A percentile compares a stretch with the other conserved stretches of the same genome.
These are phyloP conservation scores for Drosophila infuscata DNA, from an alignment of 2,888 invertebrate species.

Conservation along the genomic window DNA sequence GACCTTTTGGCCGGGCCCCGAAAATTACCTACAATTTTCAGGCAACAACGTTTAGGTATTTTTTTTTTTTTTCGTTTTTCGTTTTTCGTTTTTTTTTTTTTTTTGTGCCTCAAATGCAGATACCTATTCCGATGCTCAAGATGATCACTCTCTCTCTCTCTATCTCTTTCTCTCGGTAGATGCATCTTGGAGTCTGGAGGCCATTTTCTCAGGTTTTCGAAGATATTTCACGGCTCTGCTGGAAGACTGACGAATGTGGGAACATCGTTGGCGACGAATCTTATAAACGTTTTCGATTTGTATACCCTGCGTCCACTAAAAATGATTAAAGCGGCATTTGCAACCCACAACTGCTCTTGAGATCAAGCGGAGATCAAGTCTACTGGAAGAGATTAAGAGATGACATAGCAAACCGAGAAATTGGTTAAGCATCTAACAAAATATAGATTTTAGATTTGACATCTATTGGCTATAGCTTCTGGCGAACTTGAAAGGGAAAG, in stretches of 20 bases:
- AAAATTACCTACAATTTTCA: constrained; percentile 70
- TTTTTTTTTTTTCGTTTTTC: background rate
- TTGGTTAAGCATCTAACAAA: background rate
- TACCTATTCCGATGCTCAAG: constrained; percentile 6
- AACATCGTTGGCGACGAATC: constrained; percentile 50
- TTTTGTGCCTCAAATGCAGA: constrained; percentile 11
- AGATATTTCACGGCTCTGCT: constrained; percentile 35
- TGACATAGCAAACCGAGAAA: background rate
- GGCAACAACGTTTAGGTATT: constrained; percentile 53
- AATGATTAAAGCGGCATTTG: background rate
- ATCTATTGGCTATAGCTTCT: background rate
- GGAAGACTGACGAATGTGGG: constrained; percentile 66
- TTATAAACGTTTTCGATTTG: constrained; percentile 48
- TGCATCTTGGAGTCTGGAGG: constrained; percentile 42
- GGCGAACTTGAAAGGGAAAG: background rate
- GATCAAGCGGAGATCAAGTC: background rate
- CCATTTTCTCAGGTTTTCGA: constrained; percentile 63
- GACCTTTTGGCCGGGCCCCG: constrained; percentile 41
- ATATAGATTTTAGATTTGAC: background rate
- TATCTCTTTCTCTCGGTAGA: background rate
- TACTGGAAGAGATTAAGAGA: background rate
- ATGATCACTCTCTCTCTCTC: background rate
- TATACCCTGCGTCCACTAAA: constrained; percentile 1
- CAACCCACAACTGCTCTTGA: background rate
- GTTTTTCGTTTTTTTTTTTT: background rate